Evolutionary conservation across 2,113 vertebrate genomes (phyloP).

Genomic region (Gnathonemus echidnorhynchus): DNA sequence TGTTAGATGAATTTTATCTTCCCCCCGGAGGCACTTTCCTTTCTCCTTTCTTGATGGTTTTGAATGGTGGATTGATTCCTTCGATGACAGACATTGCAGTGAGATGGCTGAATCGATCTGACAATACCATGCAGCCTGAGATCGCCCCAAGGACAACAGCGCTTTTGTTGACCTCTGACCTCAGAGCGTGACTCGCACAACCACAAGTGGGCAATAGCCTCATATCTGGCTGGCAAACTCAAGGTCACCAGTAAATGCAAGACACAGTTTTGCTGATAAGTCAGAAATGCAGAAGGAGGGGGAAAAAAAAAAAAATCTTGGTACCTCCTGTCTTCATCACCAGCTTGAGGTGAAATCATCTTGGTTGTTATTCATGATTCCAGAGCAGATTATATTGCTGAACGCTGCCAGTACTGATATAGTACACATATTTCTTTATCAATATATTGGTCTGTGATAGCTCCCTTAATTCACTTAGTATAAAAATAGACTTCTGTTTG

Average conservation of each 20-base stretch:
- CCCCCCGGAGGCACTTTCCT: neutral
- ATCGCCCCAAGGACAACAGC: neutral
- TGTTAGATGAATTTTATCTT: neutral
- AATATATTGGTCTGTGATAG: conserved; percentile 2
- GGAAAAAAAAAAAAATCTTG: neutral
- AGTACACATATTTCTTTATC: neutral
- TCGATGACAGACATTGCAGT: neutral
- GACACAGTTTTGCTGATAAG: neutral
- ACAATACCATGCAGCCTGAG: neutral
- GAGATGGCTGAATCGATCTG: neutral
- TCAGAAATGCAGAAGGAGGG: neutral
- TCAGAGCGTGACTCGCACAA: neutral
- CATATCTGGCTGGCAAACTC: neutral
- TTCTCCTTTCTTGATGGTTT: neutral
- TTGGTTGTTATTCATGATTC: neutral
- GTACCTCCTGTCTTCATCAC: neutral
- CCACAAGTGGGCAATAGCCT: neutral
- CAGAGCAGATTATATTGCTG: neutral
- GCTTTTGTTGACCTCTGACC: neutral
- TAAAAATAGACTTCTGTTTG: conserved; percentile 22
- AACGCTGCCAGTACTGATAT: neutral
- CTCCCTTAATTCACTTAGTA: conserved; percentile 10
- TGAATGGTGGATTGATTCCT: neutral
- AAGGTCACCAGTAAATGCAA: neutral
- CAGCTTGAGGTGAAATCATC: neutral